Evolutionary conservation across 1,140 invertebrate species (phyloP), one percentile per base, ranked within the genome.

Genomic region (Berghia stephanieae): DNA sequence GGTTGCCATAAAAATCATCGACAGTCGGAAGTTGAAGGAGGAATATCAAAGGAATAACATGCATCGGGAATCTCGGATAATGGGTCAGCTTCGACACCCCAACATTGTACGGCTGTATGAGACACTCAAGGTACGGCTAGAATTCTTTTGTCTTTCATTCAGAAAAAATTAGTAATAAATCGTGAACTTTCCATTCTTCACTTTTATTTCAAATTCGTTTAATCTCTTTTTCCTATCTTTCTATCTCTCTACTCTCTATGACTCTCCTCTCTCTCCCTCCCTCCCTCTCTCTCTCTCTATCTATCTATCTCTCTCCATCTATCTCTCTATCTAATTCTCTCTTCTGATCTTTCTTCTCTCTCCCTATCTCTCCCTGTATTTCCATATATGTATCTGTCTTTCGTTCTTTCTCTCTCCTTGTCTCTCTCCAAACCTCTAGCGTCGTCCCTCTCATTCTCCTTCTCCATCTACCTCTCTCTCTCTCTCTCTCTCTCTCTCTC

Each of bases 1-100:
- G 93, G 93, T 94, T 72, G 93, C 93, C 3, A 91, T 94, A 16
- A 94, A 94, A 87, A 91, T 94, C 78, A 93, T 94, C 80, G 93
- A 94, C 83, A 88, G 92, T 40, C 90, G 90, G 10, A 90, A 91
- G 80, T 92, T 93, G 60, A 92, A 92, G 78, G 92, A 94, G 83
- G 92, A 93, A 63, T 94, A 94, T 85, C 92, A 93, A 2, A 90
- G 92, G 2, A 91, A 91, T 42, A 93, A 94, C 87, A 83, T 94
- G 49, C 91, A 93, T 79, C 88, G 93, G 46, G 93, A 94, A 83
- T 93, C 93, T 8, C 88, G 91, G 44, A 91, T 94, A 18, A 91
- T 94, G 88, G 91, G 92, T 0, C 91, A 91, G 83, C 87, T 94
- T 34, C 90, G 91, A 18, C 93, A 94, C 83, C 93, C 93, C 0